These are phyloP conservation scores for zebrafish (Danio rerio) DNA, from an alignment of 2,113 vertebrate genomes.

Conservation along the genomic window GRCz12tu NC_133176.1:43171501-43172000, in stretches of 20 bases:
- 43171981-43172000: background rate
- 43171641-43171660: conserved; percentile 49
- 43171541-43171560: conserved; percentile 50
- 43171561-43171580: conserved; percentile 49
- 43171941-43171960: background rate
- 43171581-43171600: conserved; percentile 37
- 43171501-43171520: conserved; percentile 48
- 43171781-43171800: conserved; percentile 13
- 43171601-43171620: conserved; percentile 18
- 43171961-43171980: background rate
- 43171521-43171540: conserved; percentile 48
- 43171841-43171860: background rate
- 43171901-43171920: background rate
- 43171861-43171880: background rate
- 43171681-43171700: conserved; percentile 57
- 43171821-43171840: background rate
- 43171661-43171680: conserved; percentile 58
- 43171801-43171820: background rate
- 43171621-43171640: conserved; percentile 54
- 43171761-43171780: conserved; percentile 30
- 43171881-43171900: background rate
- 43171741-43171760: conserved; percentile 15
- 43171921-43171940: background rate
- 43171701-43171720: conserved; percentile 3
- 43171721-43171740: background rate